Base-by-base conservation (phyloP, 2,797 vertebrate genomes). In the Zalophus californianus region DNA sequence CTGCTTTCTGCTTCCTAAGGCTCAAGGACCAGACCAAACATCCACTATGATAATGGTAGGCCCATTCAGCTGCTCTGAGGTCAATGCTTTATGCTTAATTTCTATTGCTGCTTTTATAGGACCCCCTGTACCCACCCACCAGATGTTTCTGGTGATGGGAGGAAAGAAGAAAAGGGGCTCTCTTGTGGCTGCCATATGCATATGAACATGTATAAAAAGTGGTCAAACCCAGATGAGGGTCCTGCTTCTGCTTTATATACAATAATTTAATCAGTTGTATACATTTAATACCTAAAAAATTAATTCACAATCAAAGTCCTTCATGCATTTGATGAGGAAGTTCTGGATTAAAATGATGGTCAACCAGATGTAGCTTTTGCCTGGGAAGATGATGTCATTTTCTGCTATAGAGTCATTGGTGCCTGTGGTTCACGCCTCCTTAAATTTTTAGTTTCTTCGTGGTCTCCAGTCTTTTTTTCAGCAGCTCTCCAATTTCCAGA, bases 371-470 rank as follows among this genome's bases (percentile, higher is more conserved):
- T 97, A 93, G 96, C 95, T 98, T 97, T 91, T 98, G 97, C 93
- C 97, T 97, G 98, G 97, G 80, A 98, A 97, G 97, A 97, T 96
- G 96, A 93, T 91, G 77, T 97, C 97, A 70, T 91, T 91, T 93
- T 98, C 98, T 92, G 91, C 78, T 94, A 79, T 56, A 94, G 96
- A 97, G 90, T 97, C 97, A 85, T 70, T 97, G 60, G 90, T 91
- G 94, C 94, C 86, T 82, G 21, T 60, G 87, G 93, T 75, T 93
- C 86, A 93, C 14, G 62, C 88, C 95, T 97, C 94, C 94, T 96
- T 97, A 99, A 98, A 99, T 99, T 99, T 99, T 99, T 97, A 99
- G 99, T 98, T 99, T 99, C 98, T 99, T 99, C 97, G 99, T 98
- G 85, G 99, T 99, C 97, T 99, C 99, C 0, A 99, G 99, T 99